Conservation (phyloP, 2,797 vertebrate species). For the Peromyscus melanophrys region DNA sequence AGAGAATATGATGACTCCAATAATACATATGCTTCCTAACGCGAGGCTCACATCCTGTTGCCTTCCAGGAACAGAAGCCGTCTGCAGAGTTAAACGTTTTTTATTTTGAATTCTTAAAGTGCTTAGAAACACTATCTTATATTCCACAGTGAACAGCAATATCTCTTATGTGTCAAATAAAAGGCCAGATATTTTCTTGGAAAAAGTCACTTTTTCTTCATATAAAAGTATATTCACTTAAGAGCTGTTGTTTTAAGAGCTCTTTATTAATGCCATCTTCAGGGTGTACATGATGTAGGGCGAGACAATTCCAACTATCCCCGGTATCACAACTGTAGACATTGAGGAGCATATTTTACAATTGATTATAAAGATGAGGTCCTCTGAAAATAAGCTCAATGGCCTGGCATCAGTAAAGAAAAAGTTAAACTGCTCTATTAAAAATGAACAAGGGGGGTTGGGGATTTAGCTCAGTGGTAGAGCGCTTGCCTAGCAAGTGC, state of each 20-base stretch:
- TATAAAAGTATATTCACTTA: neutral
- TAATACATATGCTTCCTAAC: constrained; percentile 1
- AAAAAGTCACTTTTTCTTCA: constrained; percentile 21
- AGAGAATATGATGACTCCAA: constrained; percentile 72
- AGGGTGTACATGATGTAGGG: neutral
- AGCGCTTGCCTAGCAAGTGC: too few species aligned
- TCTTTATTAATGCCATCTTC: neutral
- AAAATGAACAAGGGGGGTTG: neutral
- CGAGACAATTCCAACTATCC: neutral
- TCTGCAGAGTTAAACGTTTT: constrained; percentile 59
- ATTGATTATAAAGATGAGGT: constrained; percentile 61
- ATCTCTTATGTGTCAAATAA: constrained; percentile 36
- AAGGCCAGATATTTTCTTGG: constrained; percentile 20
- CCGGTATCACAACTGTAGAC: neutral
- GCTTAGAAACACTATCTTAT: constrained; percentile 41
- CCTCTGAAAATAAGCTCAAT: constrained; percentile 33
- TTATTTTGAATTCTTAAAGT: constrained; percentile 29
- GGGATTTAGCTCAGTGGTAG: too few species aligned
- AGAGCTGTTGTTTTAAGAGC: neutral
- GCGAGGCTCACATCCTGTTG: constrained; percentile 46
- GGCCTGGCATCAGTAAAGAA: constrained; percentile 18
- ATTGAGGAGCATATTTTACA: constrained; percentile 20
- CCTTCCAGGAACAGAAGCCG: constrained; percentile 67
- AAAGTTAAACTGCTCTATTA: neutral
- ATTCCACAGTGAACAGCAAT: neutral